phyloP scores from a whole-genome alignment of 1,140 invertebrate genomes.

The Eumaeus atala region DNA sequence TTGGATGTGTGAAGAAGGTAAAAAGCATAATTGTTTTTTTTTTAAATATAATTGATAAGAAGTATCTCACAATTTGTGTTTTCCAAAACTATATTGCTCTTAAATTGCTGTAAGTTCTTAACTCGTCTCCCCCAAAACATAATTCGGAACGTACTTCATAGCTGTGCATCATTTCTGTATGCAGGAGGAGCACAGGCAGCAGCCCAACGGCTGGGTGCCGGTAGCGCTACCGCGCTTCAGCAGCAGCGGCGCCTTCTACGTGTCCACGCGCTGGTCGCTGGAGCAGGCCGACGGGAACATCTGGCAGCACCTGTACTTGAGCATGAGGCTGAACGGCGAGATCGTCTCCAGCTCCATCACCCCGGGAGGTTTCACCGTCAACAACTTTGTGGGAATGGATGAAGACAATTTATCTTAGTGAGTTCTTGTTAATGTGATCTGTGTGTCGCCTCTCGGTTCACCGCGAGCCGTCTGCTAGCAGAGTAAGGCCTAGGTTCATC shows the following conservation, averaged over 20 bases:
- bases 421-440: slow-evolving; percentile 27
- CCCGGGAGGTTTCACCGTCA: slow-evolving; percentile 66
- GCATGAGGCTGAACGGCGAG: slow-evolving; percentile 44
- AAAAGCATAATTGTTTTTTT: too few species aligned
- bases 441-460: too few species aligned
- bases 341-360: slow-evolving; percentile 44
- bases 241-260: slow-evolving; percentile 40
- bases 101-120: too few species aligned
- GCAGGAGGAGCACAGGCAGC: slow-evolving; percentile 50
- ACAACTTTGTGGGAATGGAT: slow-evolving; percentile 62
- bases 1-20: too few species aligned
- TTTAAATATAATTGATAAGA: too few species aligned
- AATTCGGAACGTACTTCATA: too few species aligned
- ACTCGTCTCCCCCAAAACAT: too few species aligned
- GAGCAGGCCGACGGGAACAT: slow-evolving; percentile 41
- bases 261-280: slow-evolving; percentile 54
- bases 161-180: slow-evolving; percentile 14
- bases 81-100: too few species aligned
- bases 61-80: too few species aligned
- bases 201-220: slow-evolving; percentile 64
- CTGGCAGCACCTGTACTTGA: slow-evolving; percentile 67
- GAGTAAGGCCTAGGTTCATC: too few species aligned
- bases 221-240: slow-evolving; percentile 58
- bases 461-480: too few species aligned
- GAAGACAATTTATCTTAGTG: slow-evolving; percentile 46